Base-by-base conservation (phyloP, 2,888 invertebrate species). In the Acrobasis suavella region DNA sequence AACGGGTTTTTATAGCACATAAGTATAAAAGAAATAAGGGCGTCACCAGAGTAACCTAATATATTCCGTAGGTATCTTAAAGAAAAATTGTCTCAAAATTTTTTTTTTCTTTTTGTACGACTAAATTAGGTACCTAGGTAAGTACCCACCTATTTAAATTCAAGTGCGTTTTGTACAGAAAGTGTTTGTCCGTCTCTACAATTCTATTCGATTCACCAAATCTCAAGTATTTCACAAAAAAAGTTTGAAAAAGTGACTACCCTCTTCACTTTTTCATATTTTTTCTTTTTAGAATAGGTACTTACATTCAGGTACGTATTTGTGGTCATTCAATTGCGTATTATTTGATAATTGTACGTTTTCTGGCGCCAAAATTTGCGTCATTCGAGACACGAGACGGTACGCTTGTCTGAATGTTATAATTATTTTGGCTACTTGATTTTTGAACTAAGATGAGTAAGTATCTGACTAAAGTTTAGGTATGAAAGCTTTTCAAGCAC, bases 331-430 rank as follows among this genome's bases (percentile, higher is more conserved):
- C 42, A 16, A 46, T 56, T 42, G 56, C 15, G 39, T 56, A 9
- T 17, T 56, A 56, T 42, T 56, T 42, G 56, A 22, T 17, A 56
- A 56, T 56, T 42, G n/a, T n/a, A 7, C 12, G 7, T 56, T 56
- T 70, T 46, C 46, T 72, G 73, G 73, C 73, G 73, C 73, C 73
- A 74, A 74, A 72, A 68, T 62, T 71, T 71, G 68, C 67, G 70
- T 68, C 67, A 71, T 32, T 66, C 51, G 58, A 62, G 58, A 62
- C 42, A 50, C 56, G 38, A n/a, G 55, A 55, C 55, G n/a, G 39
- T 39, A 10, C 39, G 55, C 39, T 55, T 39, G 3, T 10, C 39
- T 16, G 55, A 12, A 16, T 38, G 39, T 15, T 16, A 16, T 55
- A 55, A 55, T 14, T 46, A n/a, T n/a, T 46, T n/a, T 32, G 12